phyloP scores from a whole-genome alignment of 2,888 invertebrate genomes.

The Tortrix viridana region DNA sequence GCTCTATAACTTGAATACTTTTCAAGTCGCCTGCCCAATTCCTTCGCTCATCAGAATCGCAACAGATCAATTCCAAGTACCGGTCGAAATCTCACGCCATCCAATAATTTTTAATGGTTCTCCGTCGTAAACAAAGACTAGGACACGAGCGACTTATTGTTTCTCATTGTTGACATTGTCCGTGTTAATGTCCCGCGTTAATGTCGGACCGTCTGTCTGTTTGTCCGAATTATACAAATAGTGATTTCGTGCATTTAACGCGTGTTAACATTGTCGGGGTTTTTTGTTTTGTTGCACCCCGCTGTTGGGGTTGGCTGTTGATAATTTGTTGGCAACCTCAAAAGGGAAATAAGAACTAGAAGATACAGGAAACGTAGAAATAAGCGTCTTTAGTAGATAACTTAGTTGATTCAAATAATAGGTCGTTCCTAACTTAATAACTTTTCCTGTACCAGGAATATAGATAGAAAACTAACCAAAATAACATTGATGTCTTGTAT shows the following conservation, averaged over 20 bases:
- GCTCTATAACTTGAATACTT: not conserved
- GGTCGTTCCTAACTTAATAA: no score
- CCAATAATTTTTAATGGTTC: conserved; percentile 79
- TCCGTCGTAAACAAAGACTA: conserved; percentile 66
- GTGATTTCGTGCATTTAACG: conserved; percentile 71
- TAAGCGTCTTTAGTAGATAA: no score
- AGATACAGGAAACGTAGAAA: no score
- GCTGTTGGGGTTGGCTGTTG: conserved; percentile 39
- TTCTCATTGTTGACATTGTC: conserved; percentile 62
- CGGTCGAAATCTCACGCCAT: conserved; percentile 52
- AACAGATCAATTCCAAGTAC: conserved; percentile 62
- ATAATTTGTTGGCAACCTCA: conserved; percentile 28
- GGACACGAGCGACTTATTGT: conserved; percentile 58
- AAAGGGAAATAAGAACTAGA: conserved; percentile 5
- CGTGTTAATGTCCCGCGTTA: conserved; percentile 68
- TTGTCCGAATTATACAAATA: conserved; percentile 59
- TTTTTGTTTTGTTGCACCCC: conserved; percentile 44
- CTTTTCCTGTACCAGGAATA: no score
- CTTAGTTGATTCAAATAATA: no score
- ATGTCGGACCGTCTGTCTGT: conserved; percentile 65
- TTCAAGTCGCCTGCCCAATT: conserved; percentile 25
- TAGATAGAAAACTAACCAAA: no score
- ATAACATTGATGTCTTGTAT: no score
- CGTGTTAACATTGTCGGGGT: conserved; percentile 54
- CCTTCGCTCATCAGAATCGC: conserved; percentile 4